Evolutionary conservation across 2,888 invertebrate genomes (phyloP), one percentile per base, ranked within the genome.

Genomic region (Leptura quadrifasciata): DNA sequence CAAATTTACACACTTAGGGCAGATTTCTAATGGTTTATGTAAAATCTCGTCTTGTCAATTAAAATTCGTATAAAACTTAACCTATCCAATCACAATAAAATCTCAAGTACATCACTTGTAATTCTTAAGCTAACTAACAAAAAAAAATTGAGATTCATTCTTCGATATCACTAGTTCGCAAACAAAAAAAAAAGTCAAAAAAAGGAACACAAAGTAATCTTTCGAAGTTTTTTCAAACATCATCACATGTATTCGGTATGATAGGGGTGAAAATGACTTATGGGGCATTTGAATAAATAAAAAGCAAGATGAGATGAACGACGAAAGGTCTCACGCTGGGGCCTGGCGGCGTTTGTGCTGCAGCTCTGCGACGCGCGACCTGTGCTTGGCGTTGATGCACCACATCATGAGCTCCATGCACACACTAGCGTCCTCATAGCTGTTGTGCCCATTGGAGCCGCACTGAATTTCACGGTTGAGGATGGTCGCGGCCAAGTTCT

Each of bases 361-460:
- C n/a, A 27, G 31, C 6, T 17, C 5, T 27, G 17, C 12, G 5
- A 63, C 27, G 72, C 27, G 60, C 54, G 35, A 72, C 60, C 61
- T 58, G 54, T 87, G 87, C 84, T 94, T 93, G 80, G 91, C 91
- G 74, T 91, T 91, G 24, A 97, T 91, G 87, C 94, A 94, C 90
- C 94, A 93, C 72, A 97, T 90, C 91, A 98, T 96, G 67, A 99
- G 90, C 85, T 98, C 96, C 90, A 98, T 93, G 82, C 96, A 96
- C 12, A 96, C 94, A 52, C 93, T 91, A 0, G 99, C 97, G 88
- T 99, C 99, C 89, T 99, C 99, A 75, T 94, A 92, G 79, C 97
- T 96, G 89, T 97, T 96, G 90, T 99, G 99, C 5, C 97, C 95
- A 64, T 90, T 93, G 83, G 91, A 91, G 86, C 90, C 91, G 10